Percentiles rank a stretch among this genome's conserved stretches.
Conservation (phyloP, 2,113 vertebrate genomes). For the Corvus cornix region DNA sequence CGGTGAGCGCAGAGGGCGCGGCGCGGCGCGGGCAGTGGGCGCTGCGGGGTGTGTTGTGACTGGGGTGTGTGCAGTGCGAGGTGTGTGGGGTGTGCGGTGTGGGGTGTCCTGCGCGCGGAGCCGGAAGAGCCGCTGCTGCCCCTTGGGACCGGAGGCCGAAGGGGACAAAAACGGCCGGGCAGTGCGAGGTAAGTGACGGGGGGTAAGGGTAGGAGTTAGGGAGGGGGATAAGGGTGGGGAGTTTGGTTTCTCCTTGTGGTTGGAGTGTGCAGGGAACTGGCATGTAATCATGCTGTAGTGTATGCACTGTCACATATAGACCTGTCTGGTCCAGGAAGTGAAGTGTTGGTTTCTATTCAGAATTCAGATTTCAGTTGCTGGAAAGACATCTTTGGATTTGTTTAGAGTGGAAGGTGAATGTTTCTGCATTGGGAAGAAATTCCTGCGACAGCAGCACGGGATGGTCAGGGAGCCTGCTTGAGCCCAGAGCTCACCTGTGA, state of each 20-base stretch:
- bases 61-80: neutral
- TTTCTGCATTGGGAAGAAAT: neutral
- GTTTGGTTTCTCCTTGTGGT: neutral
- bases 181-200: neutral
- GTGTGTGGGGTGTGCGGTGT: neutral
- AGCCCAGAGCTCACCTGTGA: neutral
- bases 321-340: neutral
- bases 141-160: neutral
- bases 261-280: neutral
- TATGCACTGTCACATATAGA: neutral
- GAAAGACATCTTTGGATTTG: accelerated
- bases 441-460: accelerated
- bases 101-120: neutral
- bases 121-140: neutral
- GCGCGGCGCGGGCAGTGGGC: neutral
- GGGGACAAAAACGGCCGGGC: accelerated
- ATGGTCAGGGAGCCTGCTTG: too few species aligned
- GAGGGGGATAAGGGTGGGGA: neutral
- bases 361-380: neutral
- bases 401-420: accelerated
- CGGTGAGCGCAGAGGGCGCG: neutral
- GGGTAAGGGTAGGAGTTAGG: neutral
- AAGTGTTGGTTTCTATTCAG: neutral
- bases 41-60: neutral
- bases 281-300: neutral